Percentiles rank a stretch among this genome's conserved stretches.
Conservation (phyloP, 2,888 invertebrate genomes). For the Idaea biselata region DNA sequence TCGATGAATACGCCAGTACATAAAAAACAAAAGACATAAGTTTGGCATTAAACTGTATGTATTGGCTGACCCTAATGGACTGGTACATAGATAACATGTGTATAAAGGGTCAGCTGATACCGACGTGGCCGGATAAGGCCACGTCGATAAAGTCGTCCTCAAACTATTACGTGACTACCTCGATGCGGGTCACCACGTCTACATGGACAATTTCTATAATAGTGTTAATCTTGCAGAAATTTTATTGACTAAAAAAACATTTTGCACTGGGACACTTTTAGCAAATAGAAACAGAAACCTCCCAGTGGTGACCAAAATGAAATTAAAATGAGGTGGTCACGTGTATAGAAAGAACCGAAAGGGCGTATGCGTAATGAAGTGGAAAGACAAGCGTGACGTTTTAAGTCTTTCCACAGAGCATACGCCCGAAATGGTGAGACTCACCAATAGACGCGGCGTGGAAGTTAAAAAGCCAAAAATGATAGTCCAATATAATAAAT, state of each 20-base stretch:
- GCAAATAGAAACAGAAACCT: conserved; percentile 14
- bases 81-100: too few species aligned
- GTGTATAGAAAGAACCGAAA: too few species aligned
- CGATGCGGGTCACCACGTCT: conserved; percentile 17
- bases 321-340: too few species aligned
- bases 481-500: not conserved
- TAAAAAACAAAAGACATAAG: too few species aligned
- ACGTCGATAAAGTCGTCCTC: conserved; percentile 23
- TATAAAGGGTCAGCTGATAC: conserved; percentile 12
- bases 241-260: conserved; percentile 15
- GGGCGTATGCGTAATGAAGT: too few species aligned
- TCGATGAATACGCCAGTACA: too few species aligned
- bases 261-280: conserved; percentile 18
- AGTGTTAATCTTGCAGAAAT: conserved; percentile 18
- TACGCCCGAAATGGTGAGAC: too few species aligned
- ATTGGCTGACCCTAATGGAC: too few species aligned
- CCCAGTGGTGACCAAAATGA: conserved; percentile 6
- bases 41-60: too few species aligned
- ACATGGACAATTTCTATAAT: conserved; percentile 23
- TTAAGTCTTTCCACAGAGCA: too few species aligned
- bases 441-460: conserved; percentile 11
- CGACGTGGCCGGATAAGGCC: conserved; percentile 13
- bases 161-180: conserved; percentile 19
- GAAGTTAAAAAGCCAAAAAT: conserved; percentile 1
- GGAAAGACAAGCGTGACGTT: too few species aligned